Base-by-base conservation (phyloP, 2,113 vertebrate species). In the Psittacula cyanocephala region DNA sequence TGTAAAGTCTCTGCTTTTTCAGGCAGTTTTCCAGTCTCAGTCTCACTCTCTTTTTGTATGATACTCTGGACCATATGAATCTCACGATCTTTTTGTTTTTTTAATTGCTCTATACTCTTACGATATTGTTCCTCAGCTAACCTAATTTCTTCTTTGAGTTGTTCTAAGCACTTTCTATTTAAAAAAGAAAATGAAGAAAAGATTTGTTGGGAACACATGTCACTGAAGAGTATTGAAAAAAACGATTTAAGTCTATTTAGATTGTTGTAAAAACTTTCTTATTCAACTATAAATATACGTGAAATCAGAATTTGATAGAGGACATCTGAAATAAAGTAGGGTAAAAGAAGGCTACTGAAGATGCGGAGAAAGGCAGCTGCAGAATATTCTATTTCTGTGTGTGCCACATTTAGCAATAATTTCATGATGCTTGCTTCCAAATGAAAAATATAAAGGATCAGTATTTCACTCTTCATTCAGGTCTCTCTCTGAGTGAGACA, bases 21-120 rank as follows among this genome's bases (percentile, higher is more conserved):
- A 22, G 97, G 89, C 17, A 95, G 74, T 49, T 95, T 95, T 41
- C 96, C 86, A 5, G 46, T 93, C 60, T 94, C 93, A 57, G 64
- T 89, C 75, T 97, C 86, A 86, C 69, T 95, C 83, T 97, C 88
- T 52, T 53, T 94, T 74, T 67, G 88, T 86, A 89, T 55, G 20
- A 97, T n/a, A 33, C 35, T 52, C 35, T 93, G 88, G 78, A 80
- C 94, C 35, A 44, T 3, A 4, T 79, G 95, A 79, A 98, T 86
- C 62, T 97, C 88, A 13, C 86, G 33, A 37, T 72, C 53, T 74
- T 96, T 98, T 76, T 95, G 81, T 78, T 83, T 92, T 24, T 86
- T 74, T 70, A 97, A 7, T 27, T 92, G 68, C 22, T 71, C 78
- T 74, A 97, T 6, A 25, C 7, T 94, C 62, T 84, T 78, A 49